Conservation (phyloP, 2,113 vertebrate species). For the Plectropomus leopardus region DNA sequence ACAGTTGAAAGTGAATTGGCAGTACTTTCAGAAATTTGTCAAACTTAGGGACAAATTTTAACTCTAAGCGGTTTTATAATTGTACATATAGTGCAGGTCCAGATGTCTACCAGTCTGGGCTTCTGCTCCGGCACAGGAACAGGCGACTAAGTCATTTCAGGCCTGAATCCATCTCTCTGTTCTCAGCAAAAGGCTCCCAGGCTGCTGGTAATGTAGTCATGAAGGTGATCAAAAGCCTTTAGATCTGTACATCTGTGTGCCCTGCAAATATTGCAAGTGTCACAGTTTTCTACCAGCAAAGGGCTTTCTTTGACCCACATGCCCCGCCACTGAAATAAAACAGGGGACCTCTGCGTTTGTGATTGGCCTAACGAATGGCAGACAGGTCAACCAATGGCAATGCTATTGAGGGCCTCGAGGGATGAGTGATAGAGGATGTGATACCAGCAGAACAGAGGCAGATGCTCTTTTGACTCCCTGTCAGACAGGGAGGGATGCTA, state of each 20-base stretch:
- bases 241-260: conserved; percentile 37
- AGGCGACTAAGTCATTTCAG: conserved; percentile 34
- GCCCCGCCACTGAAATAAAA: conserved; percentile 38
- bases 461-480: conserved; percentile 69
- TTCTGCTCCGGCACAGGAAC: conserved; percentile 11
- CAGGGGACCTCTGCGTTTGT: conserved; percentile 35
- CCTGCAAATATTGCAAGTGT: conserved; percentile 39
- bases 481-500: conserved; percentile 66
- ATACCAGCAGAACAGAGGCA: conserved; percentile 56
- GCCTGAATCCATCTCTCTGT: conserved; percentile 35
- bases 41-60: conserved; percentile 15
- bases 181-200: conserved; percentile 28
- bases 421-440: conserved; percentile 57
- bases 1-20: background rate
- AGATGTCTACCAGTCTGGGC: conserved; percentile 33
- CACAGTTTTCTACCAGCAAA: conserved; percentile 6
- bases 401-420: conserved; percentile 33
- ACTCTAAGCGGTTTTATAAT: conserved; percentile 20
- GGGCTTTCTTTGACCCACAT: conserved; percentile 37
- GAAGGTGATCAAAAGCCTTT: conserved; percentile 57
- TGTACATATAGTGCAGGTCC: conserved; percentile 17
- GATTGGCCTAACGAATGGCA: conserved; percentile 55
- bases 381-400: conserved; percentile 41
- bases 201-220: conserved; percentile 23
- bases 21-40: conserved; percentile 18